Evolutionary conservation across 2,797 vertebrate genomes (phyloP), one percentile per base, ranked within the genome.

Genomic region (Decapterus maruadsi): DNA sequence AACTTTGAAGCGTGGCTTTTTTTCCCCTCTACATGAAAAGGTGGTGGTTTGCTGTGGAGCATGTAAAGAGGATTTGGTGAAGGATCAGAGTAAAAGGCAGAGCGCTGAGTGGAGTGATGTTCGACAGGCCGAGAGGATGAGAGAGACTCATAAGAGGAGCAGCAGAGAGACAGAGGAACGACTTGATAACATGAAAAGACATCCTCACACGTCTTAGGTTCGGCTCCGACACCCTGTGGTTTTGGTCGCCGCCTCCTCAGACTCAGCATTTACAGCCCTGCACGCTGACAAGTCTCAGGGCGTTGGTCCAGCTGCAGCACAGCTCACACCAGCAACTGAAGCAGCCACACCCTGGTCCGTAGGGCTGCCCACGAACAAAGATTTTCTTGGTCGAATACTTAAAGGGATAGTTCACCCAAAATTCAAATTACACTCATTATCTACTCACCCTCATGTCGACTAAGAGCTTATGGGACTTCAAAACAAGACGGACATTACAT

Each of bases 41-140:
- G 19, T 40, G 48, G 1, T 9, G 46, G 46, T 58, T 67, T 22
- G 40, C 38, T n/a, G 51, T 56, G 7, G 22, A 42, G 65, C 46
- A 38, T 59, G 58, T 57, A 42, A 67, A 68, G 58, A 63, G 67
- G 60, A 82, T 77, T 69, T 56, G 69, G 42, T 36, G 55, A 59
- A 14, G 70, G 59, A 73, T 68, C 64, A 68, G 53, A 61, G 50
- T 57, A 13, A 29, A 62, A 51, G 29, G 62, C 62, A 65, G 45
- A 59, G 54, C 1, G n/a, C 40, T 26, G 51, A 55, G 40, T 46
- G 56, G 31, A 57, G 64, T 63, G 51, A 14, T 59, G 53, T 64
- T 8, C 17, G 53, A 65, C 40, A 29, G 46, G 10, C 29, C 22
- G 13, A 31, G n/a, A 36, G 63, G 50, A 67, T 10, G 57, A 73